phyloP scores from a whole-genome alignment of 2,113 vertebrate species.

The Glaucidium brasilianum region DNA sequence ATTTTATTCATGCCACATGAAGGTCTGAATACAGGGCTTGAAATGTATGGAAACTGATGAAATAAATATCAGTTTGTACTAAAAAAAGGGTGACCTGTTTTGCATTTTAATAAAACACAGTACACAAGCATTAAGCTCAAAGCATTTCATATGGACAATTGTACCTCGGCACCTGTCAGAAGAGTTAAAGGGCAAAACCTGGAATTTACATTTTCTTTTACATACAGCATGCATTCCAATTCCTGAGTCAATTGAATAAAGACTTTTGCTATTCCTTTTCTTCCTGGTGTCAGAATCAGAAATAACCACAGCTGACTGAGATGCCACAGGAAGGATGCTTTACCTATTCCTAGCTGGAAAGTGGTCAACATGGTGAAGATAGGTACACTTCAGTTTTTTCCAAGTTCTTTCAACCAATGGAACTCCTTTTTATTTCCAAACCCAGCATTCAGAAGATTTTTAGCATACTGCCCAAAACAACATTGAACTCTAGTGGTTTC shows the following conservation, averaged over 20 bases:
- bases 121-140: slow-evolving; percentile 69
- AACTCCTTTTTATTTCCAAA: neutral
- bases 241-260: neutral
- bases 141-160: neutral
- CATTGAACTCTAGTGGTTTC: neutral
- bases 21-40: slow-evolving; percentile 76
- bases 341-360: neutral
- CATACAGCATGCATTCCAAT: neutral
- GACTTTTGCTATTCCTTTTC: neutral
- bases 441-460: neutral
- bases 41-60: slow-evolving; percentile 71
- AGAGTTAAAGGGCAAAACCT: slow-evolving; percentile 14
- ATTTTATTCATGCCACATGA: neutral
- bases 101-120: slow-evolving; percentile 70
- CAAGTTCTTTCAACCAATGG: neutral
- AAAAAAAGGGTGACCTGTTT: slow-evolving; percentile 3
- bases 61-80: slow-evolving; percentile 61
- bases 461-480: neutral
- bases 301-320: neutral
- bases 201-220: slow-evolving; percentile 6
- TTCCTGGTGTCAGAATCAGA: neutral
- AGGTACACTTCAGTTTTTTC: neutral
- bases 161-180: neutral
- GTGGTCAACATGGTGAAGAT: neutral
- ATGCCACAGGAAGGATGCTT: neutral